Evolutionary conservation across 2,888 invertebrate genomes (phyloP), one percentile per base, ranked within the genome.

Genomic region (Synergus laeviventris): DNA sequence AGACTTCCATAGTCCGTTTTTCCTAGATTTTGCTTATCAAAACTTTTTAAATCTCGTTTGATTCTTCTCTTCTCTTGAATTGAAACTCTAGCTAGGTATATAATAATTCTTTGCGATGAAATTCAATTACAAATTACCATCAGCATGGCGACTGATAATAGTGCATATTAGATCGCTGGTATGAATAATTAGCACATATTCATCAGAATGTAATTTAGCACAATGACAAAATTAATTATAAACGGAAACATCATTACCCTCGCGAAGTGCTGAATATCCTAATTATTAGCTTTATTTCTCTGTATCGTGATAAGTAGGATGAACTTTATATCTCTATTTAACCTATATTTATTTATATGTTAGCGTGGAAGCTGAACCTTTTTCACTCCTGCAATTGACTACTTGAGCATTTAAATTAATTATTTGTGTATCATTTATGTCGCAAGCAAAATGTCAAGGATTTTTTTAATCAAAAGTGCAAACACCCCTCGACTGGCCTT

Each of bases 131-230:
- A 56, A 21, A 56, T 56, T 56, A 21, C 12, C 18, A 56, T 56
- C 21, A 21, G 56, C 21, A 56, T 56, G 56, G 18, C 21, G 12
- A 21, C 21, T 56, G 21, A 56, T 56, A 21, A 59, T 59, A 59
- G 11, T 59, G 21, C 24, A 59, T 59, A 59, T 21, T 21, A 59
- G 59, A 14, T 21, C 59, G 14, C 21, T 59, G 1, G 5, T 24
- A 24, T 24, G 59, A 59, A 59, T 59, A 59, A 24, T 24, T 59
- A 59, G 18, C 59, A 7, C 59, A 24, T 59, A 24, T 59, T 59
- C 18, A 59, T 59, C 59, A 59, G 12, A 59, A 24, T 18, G 59
- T 59, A 59, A 24, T 59, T 59, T 12, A 24, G 59, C 14, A 59
- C 59, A 14, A 14, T 24, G 59, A 59, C 24, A 24, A 24, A 59